Base-by-base conservation (phyloP, 2,797 vertebrate species). In the Hirundo rustica region DNA sequence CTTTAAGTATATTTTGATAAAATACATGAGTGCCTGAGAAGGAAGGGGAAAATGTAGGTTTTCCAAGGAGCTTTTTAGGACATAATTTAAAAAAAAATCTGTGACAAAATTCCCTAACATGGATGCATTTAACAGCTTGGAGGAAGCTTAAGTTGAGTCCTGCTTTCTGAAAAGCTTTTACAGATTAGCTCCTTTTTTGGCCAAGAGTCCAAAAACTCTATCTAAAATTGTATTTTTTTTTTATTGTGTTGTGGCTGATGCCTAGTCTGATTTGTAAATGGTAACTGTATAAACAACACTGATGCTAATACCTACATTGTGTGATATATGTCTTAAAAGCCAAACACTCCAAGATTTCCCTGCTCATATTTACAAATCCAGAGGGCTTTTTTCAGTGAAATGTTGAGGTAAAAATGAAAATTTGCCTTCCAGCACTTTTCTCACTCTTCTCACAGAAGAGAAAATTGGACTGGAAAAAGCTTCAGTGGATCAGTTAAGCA, bases 271-370 rank as follows among this genome's bases (percentile, higher is more conserved):
- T 26, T 66, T 64, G 13, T 44, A 88, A 73, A 36, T 44, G 9
- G 38, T n/a, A 67, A 5, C 22, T 60, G 18, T 42, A 44, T 0
- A 0, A 40, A 51, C 4, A 78, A 26, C 0, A 2, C 10, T 36
- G 50, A n/a, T 34, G 62, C 25, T 12, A 82, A 70, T 47, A 55
- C 16, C 20, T n/a, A 51, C 1, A 16, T 65, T 83, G 9, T 55
- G 40, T 53, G 32, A 47, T 26, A 25, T 34, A 6, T 26, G 4
- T 38, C 58, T 75, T 30, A 42, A 58, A 70, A 91, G 22, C 7
- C 16, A 87, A 51, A 72, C 51, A 7, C 6, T 70, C 7, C 36
- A 48, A 34, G 20, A 70, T 23, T 32, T 21, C 5, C 26, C 34
- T 61, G 16, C 5, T 55, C 1, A 0, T 51, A 44, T 44, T 64